Evolutionary conservation across 2,888 invertebrate genomes (phyloP), one percentile per base, ranked within the genome.

Genomic region (Girardia tigrina): DNA sequence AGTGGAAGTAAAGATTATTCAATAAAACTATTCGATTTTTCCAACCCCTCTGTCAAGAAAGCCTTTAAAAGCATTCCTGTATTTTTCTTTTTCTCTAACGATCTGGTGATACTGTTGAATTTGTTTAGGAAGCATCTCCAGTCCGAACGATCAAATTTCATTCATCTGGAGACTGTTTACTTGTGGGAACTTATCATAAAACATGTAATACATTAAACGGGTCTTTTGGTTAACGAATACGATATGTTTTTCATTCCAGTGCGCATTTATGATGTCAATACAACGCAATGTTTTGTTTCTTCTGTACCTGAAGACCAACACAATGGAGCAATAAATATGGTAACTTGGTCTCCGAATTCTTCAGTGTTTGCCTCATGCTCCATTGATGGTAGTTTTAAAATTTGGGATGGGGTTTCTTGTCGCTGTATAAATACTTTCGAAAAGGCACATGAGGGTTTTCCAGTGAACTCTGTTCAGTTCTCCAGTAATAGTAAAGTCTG

Each of bases 21-120:
- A 16, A 90, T 98, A 74, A 94, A 97, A 82, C 87, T 98, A 70
- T 98, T 98, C 83, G 98, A 98, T 83, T 98, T 92, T 81, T 93
- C 95, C 42, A 97, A 98, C 84, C 93, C 97, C 0, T 94, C 95
- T 0, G 95, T 95, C 0, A 98, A 97, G 84, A 93, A 97, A 82
- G 97, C 97, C 0, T 94, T 90, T 82, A 92, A 92, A 81, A 94
- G 93, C 42, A 92, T 97, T 36, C 91, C 91, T 78, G 90, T 90
- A 81, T 85, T 86, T 78, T 26, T 4, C 71, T 14, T 20, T 16
- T 16, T 70, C n/a, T n/a, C n/a, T 16, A 56, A 16, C 23, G 23
- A 2, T 56, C 14, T 2, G 2, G 56, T 56, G n/a, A 56, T 76
- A 28, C n/a, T 56, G n/a, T 56, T 56, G 23, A 56, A 56, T 20